These are phyloP conservation scores for Aphodius granarius DNA, from an alignment of 2,888 invertebrate genomes.

Conservation along the genomic window DNA sequence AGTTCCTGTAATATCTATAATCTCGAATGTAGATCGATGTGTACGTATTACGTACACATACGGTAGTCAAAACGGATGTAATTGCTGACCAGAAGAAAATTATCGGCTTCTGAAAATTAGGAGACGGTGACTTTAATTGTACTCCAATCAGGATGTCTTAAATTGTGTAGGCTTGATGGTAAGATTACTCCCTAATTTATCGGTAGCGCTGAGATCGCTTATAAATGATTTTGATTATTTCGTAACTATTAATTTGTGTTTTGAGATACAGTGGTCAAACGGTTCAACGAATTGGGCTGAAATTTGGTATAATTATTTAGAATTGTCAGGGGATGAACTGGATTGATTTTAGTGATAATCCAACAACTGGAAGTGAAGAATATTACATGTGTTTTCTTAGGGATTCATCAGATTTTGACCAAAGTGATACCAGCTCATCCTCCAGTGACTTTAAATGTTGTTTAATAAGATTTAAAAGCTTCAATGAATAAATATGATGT, in stretches of 20 bases:
- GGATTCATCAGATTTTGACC: no score
- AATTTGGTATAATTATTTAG: no score
- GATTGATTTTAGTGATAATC: no score
- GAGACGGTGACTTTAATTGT: background rate
- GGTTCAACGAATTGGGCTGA: no score
- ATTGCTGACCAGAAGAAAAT: constrained; percentile 3
- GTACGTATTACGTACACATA: no score
- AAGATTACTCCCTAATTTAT: background rate
- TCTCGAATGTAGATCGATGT: background rate
- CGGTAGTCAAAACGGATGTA: constrained; percentile 11
- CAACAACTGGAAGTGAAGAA: no score
- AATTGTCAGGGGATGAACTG: no score
- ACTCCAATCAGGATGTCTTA: background rate
- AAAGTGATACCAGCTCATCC: no score
- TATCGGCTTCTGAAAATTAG: constrained; percentile 5
- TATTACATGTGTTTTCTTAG: no score
- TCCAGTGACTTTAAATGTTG: no score
- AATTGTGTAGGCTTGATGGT: background rate
- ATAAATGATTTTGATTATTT: background rate
- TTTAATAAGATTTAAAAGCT: background rate
- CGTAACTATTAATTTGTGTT: background rate
- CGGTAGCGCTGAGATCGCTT: background rate
- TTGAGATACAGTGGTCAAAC: background rate
- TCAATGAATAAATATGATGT: background rate
- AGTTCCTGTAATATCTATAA: background rate